phyloP scores from a whole-genome alignment of 2,113 vertebrate genomes.

The Stigmatopora nigra region DNA sequence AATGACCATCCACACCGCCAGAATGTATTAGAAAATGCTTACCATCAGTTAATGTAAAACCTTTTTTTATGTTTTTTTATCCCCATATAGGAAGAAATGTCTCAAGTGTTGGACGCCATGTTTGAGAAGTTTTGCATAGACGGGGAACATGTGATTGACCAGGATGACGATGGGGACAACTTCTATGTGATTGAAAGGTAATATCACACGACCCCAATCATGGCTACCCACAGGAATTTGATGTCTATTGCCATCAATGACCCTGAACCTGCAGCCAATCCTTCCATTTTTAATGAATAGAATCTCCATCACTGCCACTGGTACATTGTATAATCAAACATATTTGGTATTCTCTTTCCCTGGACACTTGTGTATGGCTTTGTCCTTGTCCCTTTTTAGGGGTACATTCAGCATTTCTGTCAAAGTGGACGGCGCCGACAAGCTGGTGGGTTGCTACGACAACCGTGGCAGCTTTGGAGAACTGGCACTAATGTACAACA shows the following conservation, averaged over 20 bases:
- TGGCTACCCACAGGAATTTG: no score
- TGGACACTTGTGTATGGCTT: no score
- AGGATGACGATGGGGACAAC: slow-evolving; percentile 97
- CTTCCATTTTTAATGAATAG: no score
- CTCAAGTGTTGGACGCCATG: slow-evolving; percentile 95
- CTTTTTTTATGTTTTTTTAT: neutral
- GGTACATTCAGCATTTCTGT: slow-evolving; percentile 90
- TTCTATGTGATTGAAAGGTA: slow-evolving; percentile 97
- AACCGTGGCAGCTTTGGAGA: slow-evolving; percentile 96
- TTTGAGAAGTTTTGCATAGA: slow-evolving; percentile 89
- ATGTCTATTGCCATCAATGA: no score
- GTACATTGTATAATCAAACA: no score
- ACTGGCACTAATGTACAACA: slow-evolving; percentile 98
- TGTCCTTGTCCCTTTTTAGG: slow-evolving; percentile 59
- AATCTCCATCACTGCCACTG: no score
- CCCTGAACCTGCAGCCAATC: no score
- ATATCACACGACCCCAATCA: slow-evolving; percentile 8
- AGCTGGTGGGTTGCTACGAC: slow-evolving; percentile 87
- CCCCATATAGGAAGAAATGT: slow-evolving; percentile 85
- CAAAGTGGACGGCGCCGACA: slow-evolving; percentile 79
- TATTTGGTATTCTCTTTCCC: no score
- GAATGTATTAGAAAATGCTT: no score
- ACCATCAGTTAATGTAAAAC: no score
- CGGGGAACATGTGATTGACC: slow-evolving; percentile 92
- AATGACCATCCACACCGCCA: no score